Evolutionary conservation across 35 echinoderm and acorn worm species (phyloP).

Genomic region (Stichopus chloronotus): DNA sequence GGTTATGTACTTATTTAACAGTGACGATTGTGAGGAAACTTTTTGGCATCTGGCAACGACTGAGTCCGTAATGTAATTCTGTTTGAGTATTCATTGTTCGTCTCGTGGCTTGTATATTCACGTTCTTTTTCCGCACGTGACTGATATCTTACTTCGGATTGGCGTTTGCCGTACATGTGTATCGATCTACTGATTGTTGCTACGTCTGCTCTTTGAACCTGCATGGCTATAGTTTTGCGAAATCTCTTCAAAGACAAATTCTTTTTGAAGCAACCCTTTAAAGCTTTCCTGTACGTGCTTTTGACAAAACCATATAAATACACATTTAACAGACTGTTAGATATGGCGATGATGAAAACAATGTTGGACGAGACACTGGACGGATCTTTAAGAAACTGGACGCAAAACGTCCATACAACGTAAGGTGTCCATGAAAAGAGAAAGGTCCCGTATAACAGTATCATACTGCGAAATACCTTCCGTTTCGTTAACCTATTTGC

Average conservation of each 20-base stretch:
- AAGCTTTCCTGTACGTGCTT: neutral
- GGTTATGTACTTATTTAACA: too few relatives aligned
- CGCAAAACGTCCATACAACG: neutral
- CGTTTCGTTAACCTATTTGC: neutral
- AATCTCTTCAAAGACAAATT: neutral
- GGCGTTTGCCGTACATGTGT: neutral
- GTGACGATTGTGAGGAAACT: neutral
- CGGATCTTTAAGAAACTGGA: neutral
- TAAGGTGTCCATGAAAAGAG: constrained; percentile 17
- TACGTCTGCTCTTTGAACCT: neutral
- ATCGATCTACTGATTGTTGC: constrained; percentile 16
- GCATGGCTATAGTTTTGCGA: neutral
- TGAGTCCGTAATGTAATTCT: neutral
- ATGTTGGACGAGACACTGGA: neutral
- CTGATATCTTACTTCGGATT: neutral
- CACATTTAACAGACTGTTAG: constrained; percentile 12
- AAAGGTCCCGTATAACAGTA: neutral
- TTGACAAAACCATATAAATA: constrained; percentile 14
- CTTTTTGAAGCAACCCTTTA: neutral
- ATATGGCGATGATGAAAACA: neutral
- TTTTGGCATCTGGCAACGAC: neutral
- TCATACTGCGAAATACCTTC: neutral
- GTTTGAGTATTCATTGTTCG: neutral
- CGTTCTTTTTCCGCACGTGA: neutral
- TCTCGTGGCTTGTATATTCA: neutral